A percentile compares a stretch with the other conserved stretches of the same genome.
Conservation (phyloP, 2,797 vertebrate genomes). For the Arrhamphus sclerolepis region DNA sequence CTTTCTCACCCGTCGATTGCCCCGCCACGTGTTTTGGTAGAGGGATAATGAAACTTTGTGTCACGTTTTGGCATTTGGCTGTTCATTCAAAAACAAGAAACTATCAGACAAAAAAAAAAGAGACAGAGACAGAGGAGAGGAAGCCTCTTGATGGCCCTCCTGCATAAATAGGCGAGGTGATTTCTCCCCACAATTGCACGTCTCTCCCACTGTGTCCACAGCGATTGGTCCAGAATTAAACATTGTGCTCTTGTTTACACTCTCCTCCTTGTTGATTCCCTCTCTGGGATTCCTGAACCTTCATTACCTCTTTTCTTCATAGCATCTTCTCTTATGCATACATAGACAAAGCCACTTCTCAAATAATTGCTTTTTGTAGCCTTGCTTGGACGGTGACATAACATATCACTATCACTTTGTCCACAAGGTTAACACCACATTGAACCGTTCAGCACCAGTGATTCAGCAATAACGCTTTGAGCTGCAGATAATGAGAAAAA, state of each 20-base stretch:
- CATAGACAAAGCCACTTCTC: constrained; percentile 20
- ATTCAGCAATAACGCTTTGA: neutral
- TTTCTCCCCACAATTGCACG: constrained; percentile 4
- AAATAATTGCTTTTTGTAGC: constrained; percentile 36
- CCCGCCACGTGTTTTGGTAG: constrained; percentile 48
- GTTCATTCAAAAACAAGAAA: constrained; percentile 52
- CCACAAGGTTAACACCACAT: constrained; percentile 4
- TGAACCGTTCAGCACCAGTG: neutral
- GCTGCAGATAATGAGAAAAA: neutral
- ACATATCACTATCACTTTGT: neutral
- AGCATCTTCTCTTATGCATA: constrained; percentile 19
- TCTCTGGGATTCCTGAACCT: constrained; percentile 34
- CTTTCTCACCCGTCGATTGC: constrained; percentile 40
- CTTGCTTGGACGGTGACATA: constrained; percentile 27
- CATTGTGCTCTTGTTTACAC: constrained; percentile 63
- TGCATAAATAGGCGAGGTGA: constrained; percentile 57
- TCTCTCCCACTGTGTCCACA: constrained; percentile 53
- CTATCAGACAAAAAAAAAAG: constrained; percentile 38
- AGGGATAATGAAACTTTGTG: constrained; percentile 64
- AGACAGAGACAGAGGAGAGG: constrained; percentile 25
- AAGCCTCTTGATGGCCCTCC: constrained; percentile 62
- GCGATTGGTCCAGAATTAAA: constrained; percentile 68
- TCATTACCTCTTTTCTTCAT: constrained; percentile 49
- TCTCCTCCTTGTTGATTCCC: constrained; percentile 42
- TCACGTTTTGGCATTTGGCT: constrained; percentile 25